A percentile compares a stretch with the other conserved stretches of the same genome.
phyloP scores from a whole-genome alignment of 2,888 invertebrate genomes.

The Protophormia terraenovae region DNA sequence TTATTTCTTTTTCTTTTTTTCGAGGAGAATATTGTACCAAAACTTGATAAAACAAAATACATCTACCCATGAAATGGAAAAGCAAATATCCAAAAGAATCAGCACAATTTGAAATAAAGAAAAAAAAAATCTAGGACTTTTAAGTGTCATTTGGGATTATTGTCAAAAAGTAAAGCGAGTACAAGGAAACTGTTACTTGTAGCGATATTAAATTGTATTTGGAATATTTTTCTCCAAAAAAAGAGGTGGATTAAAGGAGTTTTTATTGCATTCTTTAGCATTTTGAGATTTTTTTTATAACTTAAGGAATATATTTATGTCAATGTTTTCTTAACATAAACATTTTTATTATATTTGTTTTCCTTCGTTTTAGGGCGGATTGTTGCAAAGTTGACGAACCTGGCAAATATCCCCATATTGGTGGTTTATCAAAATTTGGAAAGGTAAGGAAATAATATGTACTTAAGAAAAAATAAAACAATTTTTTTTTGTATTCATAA shows the following conservation, averaged over 20 bases:
- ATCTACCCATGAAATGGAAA: not conserved
- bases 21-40: not conserved
- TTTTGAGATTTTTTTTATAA: not conserved
- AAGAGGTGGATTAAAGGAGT: not conserved
- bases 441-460: slow-evolving; percentile 82
- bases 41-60: not conserved
- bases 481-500: no score
- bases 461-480: no score
- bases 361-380: slow-evolving; percentile 83
- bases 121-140: not conserved
- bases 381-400: slow-evolving; percentile 85
- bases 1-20: no score
- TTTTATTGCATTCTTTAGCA: no score
- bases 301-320: not conserved
- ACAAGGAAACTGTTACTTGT: not conserved
- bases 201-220: not conserved
- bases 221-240: not conserved
- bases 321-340: not conserved
- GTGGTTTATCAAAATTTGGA: slow-evolving; percentile 85
- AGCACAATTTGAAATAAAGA: not conserved
- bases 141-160: slow-evolving; percentile 3
- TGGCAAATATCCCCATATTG: slow-evolving; percentile 84
- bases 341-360: not conserved
- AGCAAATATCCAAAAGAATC: not conserved
- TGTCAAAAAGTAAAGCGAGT: not conserved